These are phyloP conservation scores for Gobio gobio DNA, from an alignment of 2,113 vertebrate species.

Conservation along the genomic window DNA sequence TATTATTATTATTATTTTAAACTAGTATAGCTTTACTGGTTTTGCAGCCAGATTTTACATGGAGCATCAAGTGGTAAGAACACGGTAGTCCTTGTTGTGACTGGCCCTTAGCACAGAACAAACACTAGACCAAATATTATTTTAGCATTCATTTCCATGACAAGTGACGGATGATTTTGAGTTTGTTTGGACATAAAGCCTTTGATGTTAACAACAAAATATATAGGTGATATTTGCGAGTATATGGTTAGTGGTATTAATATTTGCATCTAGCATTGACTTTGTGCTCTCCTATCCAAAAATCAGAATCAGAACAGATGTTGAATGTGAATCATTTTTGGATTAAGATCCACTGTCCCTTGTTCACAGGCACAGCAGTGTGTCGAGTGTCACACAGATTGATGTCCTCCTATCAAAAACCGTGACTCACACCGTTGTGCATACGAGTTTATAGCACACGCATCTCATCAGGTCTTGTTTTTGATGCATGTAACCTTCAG, in stretches of 20 bases:
- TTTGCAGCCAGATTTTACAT: no score
- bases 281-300: background rate
- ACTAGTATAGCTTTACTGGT: no score
- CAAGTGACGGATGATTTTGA: background rate
- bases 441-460: background rate
- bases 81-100: background rate
- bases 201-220: background rate
- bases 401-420: background rate
- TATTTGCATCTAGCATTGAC: background rate
- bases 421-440: background rate
- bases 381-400: constrained; percentile 2
- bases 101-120: background rate
- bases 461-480: background rate
- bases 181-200: background rate
- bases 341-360: no score
- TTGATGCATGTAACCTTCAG: background rate
- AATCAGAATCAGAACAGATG: background rate
- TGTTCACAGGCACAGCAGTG: background rate
- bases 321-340: background rate
- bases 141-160: background rate
- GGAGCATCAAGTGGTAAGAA: no score
- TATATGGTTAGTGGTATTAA: background rate
- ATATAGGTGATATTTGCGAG: background rate
- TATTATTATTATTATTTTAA: no score
- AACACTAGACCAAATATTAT: background rate